These are phyloP conservation scores for Raphicerus campestris DNA, from an alignment of 2,113 vertebrate species.

Conservation along the genomic window DNA sequence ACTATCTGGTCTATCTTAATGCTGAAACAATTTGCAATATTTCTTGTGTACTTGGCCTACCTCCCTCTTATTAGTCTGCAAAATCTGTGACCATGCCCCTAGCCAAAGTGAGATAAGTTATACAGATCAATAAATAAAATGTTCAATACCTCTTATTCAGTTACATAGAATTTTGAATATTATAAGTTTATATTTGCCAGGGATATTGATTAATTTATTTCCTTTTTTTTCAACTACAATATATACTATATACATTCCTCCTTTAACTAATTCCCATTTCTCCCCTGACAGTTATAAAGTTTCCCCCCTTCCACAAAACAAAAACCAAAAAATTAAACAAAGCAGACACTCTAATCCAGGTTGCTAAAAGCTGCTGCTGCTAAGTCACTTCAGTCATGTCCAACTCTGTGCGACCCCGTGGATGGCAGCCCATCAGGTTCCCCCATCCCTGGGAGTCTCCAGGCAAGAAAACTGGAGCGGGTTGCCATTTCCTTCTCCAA, in stretches of 20 bases:
- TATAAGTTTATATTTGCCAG: background rate
- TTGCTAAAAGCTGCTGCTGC: background rate
- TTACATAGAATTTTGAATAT: background rate
- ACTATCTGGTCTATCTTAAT: background rate
- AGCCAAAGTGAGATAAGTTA: background rate
- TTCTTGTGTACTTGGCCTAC: background rate
- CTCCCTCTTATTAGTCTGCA: background rate
- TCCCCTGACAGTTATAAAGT: background rate
- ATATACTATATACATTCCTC: background rate
- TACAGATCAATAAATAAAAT: constrained; percentile 17
- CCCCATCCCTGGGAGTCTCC: too few relatives aligned
- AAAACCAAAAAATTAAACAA: background rate
- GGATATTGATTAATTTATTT: background rate
- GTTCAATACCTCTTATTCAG: background rate
- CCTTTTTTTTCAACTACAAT: background rate
- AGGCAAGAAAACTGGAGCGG: too few relatives aligned
- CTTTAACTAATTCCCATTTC: background rate
- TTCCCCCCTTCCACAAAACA: background rate
- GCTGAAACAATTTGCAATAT: background rate
- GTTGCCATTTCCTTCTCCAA: too few relatives aligned
- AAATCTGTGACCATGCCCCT: background rate
- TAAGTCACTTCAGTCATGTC: too few relatives aligned
- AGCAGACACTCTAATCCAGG: background rate
- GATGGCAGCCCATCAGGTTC: too few relatives aligned
- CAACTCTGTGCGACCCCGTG: too few relatives aligned